Percentiles rank a stretch among this genome's conserved stretches.
Conservation (phyloP, 2,113 vertebrate species). For the Capreolus pygargus region DNA sequence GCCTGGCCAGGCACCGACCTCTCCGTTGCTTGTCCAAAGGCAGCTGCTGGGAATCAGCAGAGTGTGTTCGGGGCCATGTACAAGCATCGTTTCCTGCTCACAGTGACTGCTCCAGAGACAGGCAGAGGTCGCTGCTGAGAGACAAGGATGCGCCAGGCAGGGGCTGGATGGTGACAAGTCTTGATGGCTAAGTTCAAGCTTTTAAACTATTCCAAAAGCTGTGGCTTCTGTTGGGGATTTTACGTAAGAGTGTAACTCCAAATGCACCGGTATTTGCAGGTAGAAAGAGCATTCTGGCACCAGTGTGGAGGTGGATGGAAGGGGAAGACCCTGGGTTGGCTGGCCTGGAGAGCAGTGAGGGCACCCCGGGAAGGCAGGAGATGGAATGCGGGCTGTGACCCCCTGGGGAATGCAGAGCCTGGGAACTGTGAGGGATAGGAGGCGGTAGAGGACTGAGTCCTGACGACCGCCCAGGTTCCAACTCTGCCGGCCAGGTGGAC, state of each 20-base stretch:
- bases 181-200: background rate
- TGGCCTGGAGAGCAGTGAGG: rapidly evolving
- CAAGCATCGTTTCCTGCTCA: background rate
- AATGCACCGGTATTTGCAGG: background rate
- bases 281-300: background rate
- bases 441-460: background rate
- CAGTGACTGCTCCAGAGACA: background rate
- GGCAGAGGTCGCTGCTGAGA: background rate
- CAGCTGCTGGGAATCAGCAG: background rate
- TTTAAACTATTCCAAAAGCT: background rate
- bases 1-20: background rate
- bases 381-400: background rate
- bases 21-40: background rate
- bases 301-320: background rate
- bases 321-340: background rate
- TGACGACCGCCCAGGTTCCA: background rate
- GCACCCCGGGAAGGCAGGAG: rapidly evolving
- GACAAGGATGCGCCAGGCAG: background rate
- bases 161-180: background rate
- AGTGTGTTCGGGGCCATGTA: rapidly evolving
- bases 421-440: background rate
- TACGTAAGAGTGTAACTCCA: background rate
- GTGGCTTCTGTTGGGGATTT: background rate
- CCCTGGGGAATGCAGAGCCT: background rate
- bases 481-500: background rate